phyloP scores from a whole-genome alignment of 2,888 invertebrate genomes.

The Cephus pygmeus region DNA sequence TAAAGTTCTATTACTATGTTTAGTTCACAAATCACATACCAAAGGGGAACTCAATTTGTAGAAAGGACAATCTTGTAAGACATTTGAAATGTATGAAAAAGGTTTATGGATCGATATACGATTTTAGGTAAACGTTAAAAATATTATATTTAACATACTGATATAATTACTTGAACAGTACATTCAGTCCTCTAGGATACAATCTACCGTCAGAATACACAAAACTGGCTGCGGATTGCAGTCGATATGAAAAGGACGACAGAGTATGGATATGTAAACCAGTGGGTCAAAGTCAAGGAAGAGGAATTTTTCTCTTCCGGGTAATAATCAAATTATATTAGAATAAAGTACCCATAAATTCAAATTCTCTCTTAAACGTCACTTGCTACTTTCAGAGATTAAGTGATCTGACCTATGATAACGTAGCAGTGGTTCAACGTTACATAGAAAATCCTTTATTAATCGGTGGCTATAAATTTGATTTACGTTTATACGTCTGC shows the following conservation, averaged over 20 bases:
- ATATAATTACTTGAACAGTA: not conserved
- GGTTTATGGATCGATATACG: slow-evolving; percentile 83
- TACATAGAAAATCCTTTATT: slow-evolving; percentile 83
- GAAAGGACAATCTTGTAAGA: slow-evolving; percentile 83
- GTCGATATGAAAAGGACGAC: slow-evolving; percentile 65
- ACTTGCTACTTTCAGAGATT: slow-evolving; percentile 72
- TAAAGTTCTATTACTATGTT: not conserved
- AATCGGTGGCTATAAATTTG: slow-evolving; percentile 93
- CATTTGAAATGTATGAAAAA: slow-evolving; percentile 84
- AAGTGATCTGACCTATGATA: slow-evolving; percentile 81
- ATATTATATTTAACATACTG: not conserved
- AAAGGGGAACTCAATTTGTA: slow-evolving; percentile 84
- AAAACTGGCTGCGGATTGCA: slow-evolving; percentile 83
- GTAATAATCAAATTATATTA: slow-evolving; percentile 63
- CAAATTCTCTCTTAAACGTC: not conserved
- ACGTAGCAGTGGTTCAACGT: slow-evolving; percentile 82
- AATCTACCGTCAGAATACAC: slow-evolving; percentile 87
- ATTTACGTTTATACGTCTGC: slow-evolving; percentile 89
- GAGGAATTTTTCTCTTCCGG: slow-evolving; percentile 85
- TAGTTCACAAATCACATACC: slow-evolving; percentile 88
- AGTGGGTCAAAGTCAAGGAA: slow-evolving; percentile 85
- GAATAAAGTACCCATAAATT: not conserved
- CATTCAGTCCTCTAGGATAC: slow-evolving; percentile 79
- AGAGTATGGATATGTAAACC: slow-evolving; percentile 90
- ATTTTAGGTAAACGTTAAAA: slow-evolving; percentile 75